Evolutionary conservation across 2,888 invertebrate genomes (phyloP).

Genomic region (Latheticus oryzae): DNA sequence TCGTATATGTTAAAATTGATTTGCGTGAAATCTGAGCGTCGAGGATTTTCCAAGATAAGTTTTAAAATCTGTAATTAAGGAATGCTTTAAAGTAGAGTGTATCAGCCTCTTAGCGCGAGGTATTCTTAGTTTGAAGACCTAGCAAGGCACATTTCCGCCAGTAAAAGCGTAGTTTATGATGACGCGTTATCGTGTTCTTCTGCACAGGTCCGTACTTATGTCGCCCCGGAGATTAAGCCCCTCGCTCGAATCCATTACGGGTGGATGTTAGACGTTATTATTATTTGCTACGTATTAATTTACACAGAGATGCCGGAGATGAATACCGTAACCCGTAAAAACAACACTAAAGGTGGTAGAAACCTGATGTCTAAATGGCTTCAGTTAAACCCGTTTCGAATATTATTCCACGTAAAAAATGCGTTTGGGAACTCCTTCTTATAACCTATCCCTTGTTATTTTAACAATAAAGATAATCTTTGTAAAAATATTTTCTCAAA

Average conservation of each 20-base stretch:
- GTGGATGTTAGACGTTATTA: slow-evolving; percentile 43
- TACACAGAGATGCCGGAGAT: slow-evolving; percentile 39
- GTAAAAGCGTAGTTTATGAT: slow-evolving; percentile 44
- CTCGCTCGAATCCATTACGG: slow-evolving; percentile 47
- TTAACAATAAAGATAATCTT: too few species aligned
- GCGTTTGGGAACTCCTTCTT: too few species aligned
- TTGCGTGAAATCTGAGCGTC: slow-evolving; percentile 19
- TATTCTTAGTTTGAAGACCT: slow-evolving; percentile 33
- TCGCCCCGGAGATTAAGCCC: slow-evolving; percentile 42
- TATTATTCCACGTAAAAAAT: slow-evolving; percentile 13
- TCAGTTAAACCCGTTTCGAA: slow-evolving; percentile 6
- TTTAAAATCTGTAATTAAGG: slow-evolving; percentile 36
- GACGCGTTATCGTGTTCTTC: slow-evolving; percentile 45
- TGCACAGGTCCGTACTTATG: slow-evolving; percentile 37
- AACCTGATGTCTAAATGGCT: slow-evolving; percentile 15
- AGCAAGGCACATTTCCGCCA: slow-evolving; percentile 41
- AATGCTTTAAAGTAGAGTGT: slow-evolving; percentile 32
- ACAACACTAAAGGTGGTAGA: slow-evolving; percentile 27
- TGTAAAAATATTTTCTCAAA: too few species aligned
- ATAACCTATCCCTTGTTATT: too few species aligned
- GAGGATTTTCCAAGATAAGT: slow-evolving; percentile 28
- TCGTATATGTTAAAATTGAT: slow-evolving; percentile 22
- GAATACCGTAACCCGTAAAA: slow-evolving; percentile 36
- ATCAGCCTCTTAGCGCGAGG: slow-evolving; percentile 29
- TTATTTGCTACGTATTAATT: slow-evolving; percentile 49